phyloP scores from a whole-genome alignment of 1,140 invertebrate genomes.

The Augochlora pura region DNA sequence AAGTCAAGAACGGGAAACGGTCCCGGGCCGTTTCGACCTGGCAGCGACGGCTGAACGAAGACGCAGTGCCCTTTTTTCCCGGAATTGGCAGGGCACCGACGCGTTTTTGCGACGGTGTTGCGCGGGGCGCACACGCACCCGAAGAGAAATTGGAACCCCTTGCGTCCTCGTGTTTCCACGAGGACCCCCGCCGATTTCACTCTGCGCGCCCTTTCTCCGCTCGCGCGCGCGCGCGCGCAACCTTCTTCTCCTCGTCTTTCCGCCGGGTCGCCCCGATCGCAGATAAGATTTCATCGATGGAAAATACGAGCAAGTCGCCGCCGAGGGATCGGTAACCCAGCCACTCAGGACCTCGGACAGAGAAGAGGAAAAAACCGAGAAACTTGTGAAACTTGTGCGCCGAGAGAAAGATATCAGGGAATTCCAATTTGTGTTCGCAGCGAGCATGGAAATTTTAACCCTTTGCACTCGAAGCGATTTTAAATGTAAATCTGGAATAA shows the following conservation, averaged over 20 bases:
- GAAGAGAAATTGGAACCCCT: constrained; percentile 48
- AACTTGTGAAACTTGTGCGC: no score
- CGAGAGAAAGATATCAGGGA: not conserved
- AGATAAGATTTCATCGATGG: constrained; percentile 41
- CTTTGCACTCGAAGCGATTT: no score
- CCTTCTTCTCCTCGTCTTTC: not conserved
- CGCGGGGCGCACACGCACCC: no score
- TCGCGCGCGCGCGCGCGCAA: no score
- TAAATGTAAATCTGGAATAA: no score
- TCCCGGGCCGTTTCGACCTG: no score
- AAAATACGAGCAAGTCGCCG: constrained; percentile 29
- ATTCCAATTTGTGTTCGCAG: not conserved
- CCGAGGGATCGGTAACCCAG: not conserved
- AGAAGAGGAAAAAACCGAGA: not conserved
- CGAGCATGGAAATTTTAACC: not conserved
- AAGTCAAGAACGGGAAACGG: constrained; percentile 21
- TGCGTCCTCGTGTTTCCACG: constrained; percentile 37
- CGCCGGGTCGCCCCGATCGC: not conserved
- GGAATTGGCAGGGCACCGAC: constrained; percentile 26
- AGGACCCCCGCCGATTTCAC: constrained; percentile 39
- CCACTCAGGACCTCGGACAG: not conserved
- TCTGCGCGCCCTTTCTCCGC: constrained; percentile 11
- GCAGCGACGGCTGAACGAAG: constrained; percentile 7
- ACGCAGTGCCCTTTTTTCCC: constrained; percentile 39
- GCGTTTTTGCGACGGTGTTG: constrained; percentile 42